A percentile compares a stretch with the other conserved stretches of the same genome.
Evolutionary conservation across 92 coral and sea anemone genomes (phyloP).

Genomic region (Porites divaricata): DNA sequence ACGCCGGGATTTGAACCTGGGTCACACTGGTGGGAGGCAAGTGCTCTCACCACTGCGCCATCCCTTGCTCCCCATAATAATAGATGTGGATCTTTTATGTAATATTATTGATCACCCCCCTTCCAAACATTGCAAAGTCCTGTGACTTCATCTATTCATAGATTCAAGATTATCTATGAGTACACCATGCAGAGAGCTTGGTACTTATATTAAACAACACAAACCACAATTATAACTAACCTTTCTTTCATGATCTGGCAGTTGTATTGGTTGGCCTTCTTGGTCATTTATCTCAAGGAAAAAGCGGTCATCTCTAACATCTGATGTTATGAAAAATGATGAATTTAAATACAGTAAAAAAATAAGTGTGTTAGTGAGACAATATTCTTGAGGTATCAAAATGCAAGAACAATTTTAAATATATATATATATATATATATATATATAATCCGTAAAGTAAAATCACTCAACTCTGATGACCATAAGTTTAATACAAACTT

Average conservation of each 20-base stretch:
- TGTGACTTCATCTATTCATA: background rate
- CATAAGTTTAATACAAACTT: too few species aligned
- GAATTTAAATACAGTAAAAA: background rate
- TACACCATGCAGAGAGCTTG: too few species aligned
- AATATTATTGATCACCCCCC: background rate
- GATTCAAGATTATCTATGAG: too few species aligned
- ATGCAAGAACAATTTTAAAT: too few species aligned
- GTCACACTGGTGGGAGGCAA: too few species aligned
- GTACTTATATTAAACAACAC: too few species aligned
- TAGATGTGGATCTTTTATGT: background rate
- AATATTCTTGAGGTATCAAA: background rate
- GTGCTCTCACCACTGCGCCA: too few species aligned
- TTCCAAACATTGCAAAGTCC: background rate
- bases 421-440: too few species aligned
- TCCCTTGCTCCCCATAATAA: background rate
- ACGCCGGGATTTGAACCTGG: too few species aligned
- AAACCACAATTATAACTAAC: conserved; percentile 27
- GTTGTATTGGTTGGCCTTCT: conserved; percentile 79
- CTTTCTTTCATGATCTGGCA: conserved; percentile 92
- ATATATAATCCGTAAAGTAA: too few species aligned
- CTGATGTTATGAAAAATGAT: background rate
- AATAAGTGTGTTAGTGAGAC: background rate
- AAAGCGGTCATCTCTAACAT: conserved; percentile 47
- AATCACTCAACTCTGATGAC: too few species aligned
- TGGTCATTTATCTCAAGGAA: conserved; percentile 92